Base-by-base conservation (phyloP, 1,140 invertebrate genomes). In the Drosophila orosa region DNA sequence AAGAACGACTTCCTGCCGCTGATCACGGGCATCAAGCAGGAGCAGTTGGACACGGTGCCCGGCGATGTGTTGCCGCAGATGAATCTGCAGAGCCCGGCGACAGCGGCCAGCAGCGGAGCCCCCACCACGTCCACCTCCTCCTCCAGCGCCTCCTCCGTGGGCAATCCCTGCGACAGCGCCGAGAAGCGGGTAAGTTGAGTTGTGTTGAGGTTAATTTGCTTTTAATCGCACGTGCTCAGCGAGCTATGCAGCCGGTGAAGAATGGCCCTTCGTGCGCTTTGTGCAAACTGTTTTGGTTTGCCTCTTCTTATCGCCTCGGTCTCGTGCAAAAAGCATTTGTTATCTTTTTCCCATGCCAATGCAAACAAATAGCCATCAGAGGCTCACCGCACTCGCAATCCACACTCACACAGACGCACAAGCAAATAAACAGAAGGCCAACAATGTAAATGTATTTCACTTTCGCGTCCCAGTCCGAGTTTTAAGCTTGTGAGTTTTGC, bases 141-240 rank as follows among this genome's bases (percentile, higher is more conserved):
- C 6, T 80, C 78, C 15, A 86, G 84, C 7, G 72, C 89, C 10
- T 91, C 89, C 3, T 90, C 83, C 5, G 56, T 91, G 67, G 82
- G 90, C 9, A 92, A 92, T 80, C 87, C 91, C 29, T 92, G 91
- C 59, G 91, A 92, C 55, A 92, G 91, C 47, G 91, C 89, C 17
- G 91, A 92, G 27, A 92, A 92, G 74, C 68, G 91, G 78, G 91
- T 92, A 89, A 91, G 91, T 10, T 10, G 19, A 61, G 8, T 33
- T 39, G 17, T 27, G 12, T 39, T 63, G 48, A 42, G 33, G 58
- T 63, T 56, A 74, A 47, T 39, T 42, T 9, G 15, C 7, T 6
- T 54, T 54, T 25, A 75, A 56, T 68, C 31, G 35, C 71, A 76
- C 72, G 72, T 67, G 74, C 44, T 54, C 9, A n/a, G n/a, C n/a